A percentile compares a stretch with the other conserved stretches of the same genome.
Conservation (phyloP, 1,140 invertebrate genomes). For the Heliconius hewitsoni region DNA sequence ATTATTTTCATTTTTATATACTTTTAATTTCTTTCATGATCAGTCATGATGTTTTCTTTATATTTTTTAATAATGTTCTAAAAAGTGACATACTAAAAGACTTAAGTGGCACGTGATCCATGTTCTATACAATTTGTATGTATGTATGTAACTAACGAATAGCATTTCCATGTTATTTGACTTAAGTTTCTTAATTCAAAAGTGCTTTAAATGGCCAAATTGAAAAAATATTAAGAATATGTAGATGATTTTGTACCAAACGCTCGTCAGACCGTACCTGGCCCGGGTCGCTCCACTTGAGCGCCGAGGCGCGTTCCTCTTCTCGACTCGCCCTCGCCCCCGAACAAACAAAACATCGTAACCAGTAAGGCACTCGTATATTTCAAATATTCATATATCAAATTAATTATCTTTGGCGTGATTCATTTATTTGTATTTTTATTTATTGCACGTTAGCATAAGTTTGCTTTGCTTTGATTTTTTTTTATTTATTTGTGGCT, state of each 20-base stretch:
- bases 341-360: conserved; percentile 72
- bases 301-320: conserved; percentile 82
- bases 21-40: too few relatives aligned
- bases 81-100: neutral
- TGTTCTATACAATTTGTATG: too few relatives aligned
- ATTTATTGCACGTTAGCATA: neutral
- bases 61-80: too few relatives aligned
- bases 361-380: conserved; percentile 80
- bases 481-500: neutral
- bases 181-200: too few relatives aligned
- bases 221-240: neutral
- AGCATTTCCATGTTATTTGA: too few relatives aligned
- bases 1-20: too few relatives aligned
- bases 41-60: too few relatives aligned
- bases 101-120: neutral
- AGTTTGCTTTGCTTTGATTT: neutral
- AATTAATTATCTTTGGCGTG: conserved; percentile 72
- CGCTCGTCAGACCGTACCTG: conserved; percentile 76
- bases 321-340: conserved; percentile 50
- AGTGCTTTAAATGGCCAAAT: too few relatives aligned
- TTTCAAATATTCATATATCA: conserved; percentile 66
- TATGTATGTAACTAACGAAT: too few relatives aligned
- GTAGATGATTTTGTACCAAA: neutral
- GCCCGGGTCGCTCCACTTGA: conserved; percentile 84
- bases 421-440: neutral